Base-by-base conservation (phyloP, 2,888 invertebrate species). In the Atethmia centrago region DNA sequence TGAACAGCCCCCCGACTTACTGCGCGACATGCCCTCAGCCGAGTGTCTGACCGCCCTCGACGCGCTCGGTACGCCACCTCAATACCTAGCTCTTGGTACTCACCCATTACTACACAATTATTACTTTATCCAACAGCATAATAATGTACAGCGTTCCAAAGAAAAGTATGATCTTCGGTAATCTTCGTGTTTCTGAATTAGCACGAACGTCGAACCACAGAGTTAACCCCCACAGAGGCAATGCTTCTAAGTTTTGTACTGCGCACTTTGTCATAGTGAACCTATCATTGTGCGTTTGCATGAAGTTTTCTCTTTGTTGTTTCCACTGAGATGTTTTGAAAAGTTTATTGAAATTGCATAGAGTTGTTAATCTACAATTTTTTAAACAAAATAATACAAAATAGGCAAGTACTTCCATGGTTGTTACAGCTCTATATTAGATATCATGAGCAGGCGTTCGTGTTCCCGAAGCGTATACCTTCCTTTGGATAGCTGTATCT, bases 11-110 rank as follows among this genome's bases (percentile, higher is more conserved):
- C 94, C 94, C 0, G 95, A 95, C 85, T 79, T 95, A 10, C 89
- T 95, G 8, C 88, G 95, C 0, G 95, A 93, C 77, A 93, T 94
- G 92, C 94, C 95, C 3, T 85, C 93, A 10, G 84, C 91, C 0
- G 95, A 93, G 69, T 93, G 94, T 53, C 92, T 95, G 14, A 88
- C 94, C 0, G 93, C 95, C 0, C 83, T 95, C 0, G 94, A 95
- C 70, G 96, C 95, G 1, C 85, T 96, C 65, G 95, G 95, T 95
- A 82, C 87, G 72, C 58, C 58, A n/a, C 62, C 59, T 19, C 74
- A 47, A n/a, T 76, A 56, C 75, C 53, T 67, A 47, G 49, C 74
- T 40, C 63, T 63, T 53, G 67, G 75, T 63, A 75, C 74, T 72
- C 45, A 66, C 25, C 55, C n/a, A 53, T 19, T 58, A 75, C 49